phyloP scores from a whole-genome alignment of 2,113 vertebrate species.

The Nannobrachium achirus region DNA sequence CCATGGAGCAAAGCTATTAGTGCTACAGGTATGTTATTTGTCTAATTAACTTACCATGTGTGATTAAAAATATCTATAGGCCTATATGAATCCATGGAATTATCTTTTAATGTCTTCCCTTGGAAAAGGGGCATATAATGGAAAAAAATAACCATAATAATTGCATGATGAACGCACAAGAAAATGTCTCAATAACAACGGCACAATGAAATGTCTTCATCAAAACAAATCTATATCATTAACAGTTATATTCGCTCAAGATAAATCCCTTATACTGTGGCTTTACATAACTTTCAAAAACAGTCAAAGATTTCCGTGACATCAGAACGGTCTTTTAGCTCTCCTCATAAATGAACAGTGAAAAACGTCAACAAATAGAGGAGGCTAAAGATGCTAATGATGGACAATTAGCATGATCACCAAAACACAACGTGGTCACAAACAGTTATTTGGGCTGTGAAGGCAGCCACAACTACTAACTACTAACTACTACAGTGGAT shows the following conservation, averaged over 20 bases:
- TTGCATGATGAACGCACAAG: conserved; percentile 8
- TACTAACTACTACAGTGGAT: not conserved
- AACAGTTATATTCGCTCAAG: not conserved
- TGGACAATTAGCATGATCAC: conserved; percentile 22
- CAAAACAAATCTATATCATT: not conserved
- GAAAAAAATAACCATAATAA: not conserved
- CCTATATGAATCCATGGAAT: conserved; percentile 33
- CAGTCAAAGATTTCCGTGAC: not conserved
- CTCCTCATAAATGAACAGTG: not conserved
- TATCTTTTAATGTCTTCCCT: conserved; percentile 11
- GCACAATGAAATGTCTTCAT: not conserved
- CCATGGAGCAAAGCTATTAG: conserved; percentile 48
- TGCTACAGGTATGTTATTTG: conserved; percentile 32
- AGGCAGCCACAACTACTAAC: not conserved
- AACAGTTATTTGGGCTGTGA: conserved; percentile 22
- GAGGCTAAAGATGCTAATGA: conserved; percentile 5
- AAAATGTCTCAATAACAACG: not conserved
- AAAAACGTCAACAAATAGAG: conserved; percentile 28
- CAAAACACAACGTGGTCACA: conserved; percentile 21
- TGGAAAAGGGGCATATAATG: not conserved
- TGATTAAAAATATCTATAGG: not conserved
- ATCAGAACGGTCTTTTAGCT: not conserved
- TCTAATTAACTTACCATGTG: conserved; percentile 64
- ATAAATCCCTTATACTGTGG: not conserved
- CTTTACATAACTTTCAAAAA: not conserved